Evolutionary conservation across 2,113 vertebrate genomes (phyloP).

Genomic region (Amphilophus citrinellus): DNA sequence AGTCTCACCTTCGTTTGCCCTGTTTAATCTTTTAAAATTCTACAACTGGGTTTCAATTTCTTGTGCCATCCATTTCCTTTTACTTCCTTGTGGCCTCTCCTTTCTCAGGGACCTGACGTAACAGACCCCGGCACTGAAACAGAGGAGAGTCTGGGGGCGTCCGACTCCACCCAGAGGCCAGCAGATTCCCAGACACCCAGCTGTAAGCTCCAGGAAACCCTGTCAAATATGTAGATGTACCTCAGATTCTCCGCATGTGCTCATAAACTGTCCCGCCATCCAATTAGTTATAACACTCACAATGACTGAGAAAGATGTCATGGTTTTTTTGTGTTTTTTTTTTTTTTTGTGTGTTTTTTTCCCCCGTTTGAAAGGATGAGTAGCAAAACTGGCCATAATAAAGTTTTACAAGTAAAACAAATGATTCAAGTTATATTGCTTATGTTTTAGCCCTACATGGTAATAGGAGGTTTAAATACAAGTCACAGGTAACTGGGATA

Average conservation of each 20-base stretch:
- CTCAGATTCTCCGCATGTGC: conserved; percentile 35
- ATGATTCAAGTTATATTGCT: neutral
- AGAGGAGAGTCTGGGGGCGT: conserved; percentile 93
- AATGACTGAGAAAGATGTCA: conserved; percentile 49
- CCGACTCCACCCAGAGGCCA: conserved; percentile 91
- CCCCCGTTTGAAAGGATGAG: conserved; percentile 13
- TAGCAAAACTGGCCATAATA: neutral
- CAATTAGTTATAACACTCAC: conserved; percentile 49
- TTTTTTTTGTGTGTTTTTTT: too few species aligned
- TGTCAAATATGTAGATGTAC: conserved; percentile 31
- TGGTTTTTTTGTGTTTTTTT: too few species aligned
- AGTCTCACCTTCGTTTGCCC: neutral
- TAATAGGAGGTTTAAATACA: neutral
- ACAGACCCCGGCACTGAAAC: conserved; percentile 95
- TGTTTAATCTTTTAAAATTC: neutral
- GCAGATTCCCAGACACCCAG: conserved; percentile 90
- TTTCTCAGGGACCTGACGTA: conserved; percentile 88
- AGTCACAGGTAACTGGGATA: accelerated
- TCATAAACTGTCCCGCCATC: conserved; percentile 39
- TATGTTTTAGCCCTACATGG: neutral
- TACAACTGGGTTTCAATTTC: neutral
- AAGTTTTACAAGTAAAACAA: neutral
- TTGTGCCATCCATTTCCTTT: neutral
- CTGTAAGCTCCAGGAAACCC: conserved; percentile 84
- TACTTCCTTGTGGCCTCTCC: neutral